phyloP scores from a whole-genome alignment of 2,797 vertebrate genomes.

The Amphiprion clarkii region DNA sequence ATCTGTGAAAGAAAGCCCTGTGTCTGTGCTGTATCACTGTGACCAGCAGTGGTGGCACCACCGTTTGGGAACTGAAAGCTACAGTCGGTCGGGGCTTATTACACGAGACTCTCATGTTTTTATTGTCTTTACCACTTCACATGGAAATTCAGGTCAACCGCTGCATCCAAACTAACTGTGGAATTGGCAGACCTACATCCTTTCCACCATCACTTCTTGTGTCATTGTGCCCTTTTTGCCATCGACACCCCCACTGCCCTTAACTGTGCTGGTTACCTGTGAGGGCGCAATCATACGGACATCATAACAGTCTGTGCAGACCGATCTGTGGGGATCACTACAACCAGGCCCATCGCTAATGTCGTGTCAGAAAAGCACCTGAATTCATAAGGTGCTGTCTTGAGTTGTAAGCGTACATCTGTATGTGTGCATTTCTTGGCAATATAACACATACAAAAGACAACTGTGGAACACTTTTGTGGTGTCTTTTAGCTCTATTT shows the following conservation, averaged over 20 bases:
- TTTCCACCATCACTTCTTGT: constrained; percentile 50
- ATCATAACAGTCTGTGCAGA: constrained; percentile 68
- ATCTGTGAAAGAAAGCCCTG: constrained; percentile 71
- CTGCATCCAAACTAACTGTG: constrained; percentile 27
- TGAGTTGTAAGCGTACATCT: constrained; percentile 48
- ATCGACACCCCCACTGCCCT: constrained; percentile 28
- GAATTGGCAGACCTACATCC: constrained; percentile 71
- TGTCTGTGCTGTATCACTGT: constrained; percentile 68
- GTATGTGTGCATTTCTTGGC: constrained; percentile 62
- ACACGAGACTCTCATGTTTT: constrained; percentile 26
- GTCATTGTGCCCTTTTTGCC: constrained; percentile 42
- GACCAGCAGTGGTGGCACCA: constrained; percentile 59
- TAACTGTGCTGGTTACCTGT: constrained; percentile 64
- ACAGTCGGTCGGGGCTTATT: constrained; percentile 46
- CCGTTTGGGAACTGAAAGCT: constrained; percentile 53
- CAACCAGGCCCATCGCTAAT: constrained; percentile 36
- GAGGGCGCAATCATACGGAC: constrained; percentile 56
- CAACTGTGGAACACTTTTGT: constrained; percentile 67
- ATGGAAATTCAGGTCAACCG: constrained; percentile 73
- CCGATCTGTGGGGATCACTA: constrained; percentile 53
- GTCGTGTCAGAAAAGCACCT: constrained; percentile 53
- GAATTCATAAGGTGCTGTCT: constrained; percentile 54
- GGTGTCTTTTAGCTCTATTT: constrained; percentile 58
- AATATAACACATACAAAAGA: constrained; percentile 58
- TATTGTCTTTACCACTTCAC: constrained; percentile 4